A percentile compares a stretch with the other conserved stretches of the same genome.
Evolutionary conservation across 1,140 invertebrate genomes (phyloP).

Genomic region (Helicoverpa armigera): DNA sequence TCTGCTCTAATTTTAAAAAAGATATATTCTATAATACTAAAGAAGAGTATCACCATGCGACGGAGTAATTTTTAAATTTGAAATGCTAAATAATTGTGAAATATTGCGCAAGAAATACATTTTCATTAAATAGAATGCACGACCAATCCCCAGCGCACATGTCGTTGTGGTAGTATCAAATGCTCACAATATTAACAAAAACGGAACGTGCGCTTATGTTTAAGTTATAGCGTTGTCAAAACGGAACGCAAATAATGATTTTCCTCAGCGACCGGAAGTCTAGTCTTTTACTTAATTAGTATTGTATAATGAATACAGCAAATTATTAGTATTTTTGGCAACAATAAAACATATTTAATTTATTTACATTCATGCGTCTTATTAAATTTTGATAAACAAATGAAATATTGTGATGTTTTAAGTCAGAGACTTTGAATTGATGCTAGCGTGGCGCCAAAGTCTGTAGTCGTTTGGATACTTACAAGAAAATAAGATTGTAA

Average conservation of each 20-base stretch:
- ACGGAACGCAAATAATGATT: conserved; percentile 55
- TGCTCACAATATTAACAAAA: background rate
- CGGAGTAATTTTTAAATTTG: too few species aligned
- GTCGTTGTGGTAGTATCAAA: background rate
- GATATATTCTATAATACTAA: too few species aligned
- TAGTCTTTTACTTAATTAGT: background rate
- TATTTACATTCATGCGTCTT: background rate
- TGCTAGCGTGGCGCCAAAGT: conserved; percentile 46
- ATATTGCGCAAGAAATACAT: too few species aligned
- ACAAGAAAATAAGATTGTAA: background rate
- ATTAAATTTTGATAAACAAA: background rate
- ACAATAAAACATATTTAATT: background rate
- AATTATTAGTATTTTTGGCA: background rate
- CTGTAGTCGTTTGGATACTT: conserved; percentile 49
- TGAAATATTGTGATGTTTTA: background rate
- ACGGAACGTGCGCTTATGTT: conserved; percentile 18
- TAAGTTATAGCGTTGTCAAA: background rate
- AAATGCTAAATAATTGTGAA: too few species aligned
- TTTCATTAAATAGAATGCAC: too few species aligned
- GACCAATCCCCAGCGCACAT: background rate
- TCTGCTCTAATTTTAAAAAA: too few species aligned
- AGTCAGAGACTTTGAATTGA: conserved; percentile 4
- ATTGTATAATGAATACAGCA: background rate
- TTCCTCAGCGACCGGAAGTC: conserved; percentile 46
- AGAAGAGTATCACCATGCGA: too few species aligned